phyloP scores from a whole-genome alignment of 1,140 invertebrate species.

The Drosophila persimilis region DNA sequence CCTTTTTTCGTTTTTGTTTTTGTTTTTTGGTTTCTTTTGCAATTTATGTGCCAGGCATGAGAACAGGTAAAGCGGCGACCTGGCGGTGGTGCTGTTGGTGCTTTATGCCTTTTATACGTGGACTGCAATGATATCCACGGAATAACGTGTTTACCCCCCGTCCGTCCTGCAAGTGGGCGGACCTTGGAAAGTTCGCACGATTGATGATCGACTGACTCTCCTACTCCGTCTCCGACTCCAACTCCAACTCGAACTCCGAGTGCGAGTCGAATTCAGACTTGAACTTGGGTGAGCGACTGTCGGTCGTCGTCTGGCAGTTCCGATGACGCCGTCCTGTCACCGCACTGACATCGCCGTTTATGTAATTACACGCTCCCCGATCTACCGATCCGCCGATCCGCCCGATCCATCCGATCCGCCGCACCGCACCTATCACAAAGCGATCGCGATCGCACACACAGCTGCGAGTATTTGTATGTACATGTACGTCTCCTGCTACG shows the following conservation, averaged over 20 bases:
- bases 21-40: constrained; percentile 34
- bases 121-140: constrained; percentile 62
- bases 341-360: constrained; percentile 76
- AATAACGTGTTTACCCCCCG: constrained; percentile 46
- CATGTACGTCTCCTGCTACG: constrained; percentile 13
- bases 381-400: no score
- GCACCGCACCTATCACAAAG: constrained; percentile 54
- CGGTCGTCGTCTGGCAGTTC: constrained; percentile 28
- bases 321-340: constrained; percentile 77
- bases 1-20: constrained; percentile 53
- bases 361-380: constrained; percentile 63
- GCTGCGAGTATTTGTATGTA: not conserved
- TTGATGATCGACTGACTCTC: constrained; percentile 68
- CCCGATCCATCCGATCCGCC: no score
- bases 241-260: not conserved
- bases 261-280: not conserved
- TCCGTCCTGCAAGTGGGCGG: constrained; percentile 62
- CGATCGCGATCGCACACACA: constrained; percentile 54
- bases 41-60: constrained; percentile 56
- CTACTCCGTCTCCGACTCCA: not conserved
- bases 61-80: constrained; percentile 51
- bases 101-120: constrained; percentile 25
- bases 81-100: constrained; percentile 13
- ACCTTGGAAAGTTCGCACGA: constrained; percentile 75
- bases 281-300: constrained; percentile 12